Base-by-base conservation (phyloP, 2,113 vertebrate genomes). In the Labrus mixtus region DNA sequence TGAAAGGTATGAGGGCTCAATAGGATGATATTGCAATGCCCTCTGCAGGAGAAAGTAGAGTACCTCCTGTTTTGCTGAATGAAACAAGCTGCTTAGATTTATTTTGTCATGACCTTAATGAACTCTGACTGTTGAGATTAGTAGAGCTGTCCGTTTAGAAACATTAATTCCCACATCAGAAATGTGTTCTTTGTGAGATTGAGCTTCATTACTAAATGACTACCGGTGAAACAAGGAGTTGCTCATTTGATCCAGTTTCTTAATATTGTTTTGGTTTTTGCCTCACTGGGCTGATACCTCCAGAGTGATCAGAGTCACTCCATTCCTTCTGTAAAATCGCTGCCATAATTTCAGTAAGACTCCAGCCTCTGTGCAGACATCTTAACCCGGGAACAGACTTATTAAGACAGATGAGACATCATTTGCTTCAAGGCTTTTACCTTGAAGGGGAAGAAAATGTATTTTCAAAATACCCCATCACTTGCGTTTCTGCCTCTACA, bases 351-450 rank as follows among this genome's bases (percentile, higher is more conserved):
- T 50, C 20, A 41, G 60, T 9, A 25, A 1, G 43, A 78, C 20
- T 68, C 10, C 37, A 43, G 61, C 39, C 8, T 6, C n/a, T 1
- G 10, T 43, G 56, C 48, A 43, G 43, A 63, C 81, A 64, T 72
- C 33, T 65, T 53, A 19, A 70, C 78, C 70, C 0, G 1, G 56
- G 62, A 66, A 45, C 55, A 59, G 69, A 61, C 63, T 83, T 58
- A 70, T 71, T 60, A 73, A 65, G 51, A 78, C 19, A 8, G 62
- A 76, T 46, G 54, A 82, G 73, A 74, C 73, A 46, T 72, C 25
- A 65, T 51, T 57, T 78, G 50, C 81, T 69, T 84, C 43, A 9
- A 84, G 68, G 82, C 64, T 87, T 88, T 85, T 79, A 76, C 60
- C 71, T 63, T 41, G 36, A 67, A 67, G 53, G 66, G 29, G 33